Conservation (phyloP, 2,113 vertebrate species). For the Thryonomys swinderianus region DNA sequence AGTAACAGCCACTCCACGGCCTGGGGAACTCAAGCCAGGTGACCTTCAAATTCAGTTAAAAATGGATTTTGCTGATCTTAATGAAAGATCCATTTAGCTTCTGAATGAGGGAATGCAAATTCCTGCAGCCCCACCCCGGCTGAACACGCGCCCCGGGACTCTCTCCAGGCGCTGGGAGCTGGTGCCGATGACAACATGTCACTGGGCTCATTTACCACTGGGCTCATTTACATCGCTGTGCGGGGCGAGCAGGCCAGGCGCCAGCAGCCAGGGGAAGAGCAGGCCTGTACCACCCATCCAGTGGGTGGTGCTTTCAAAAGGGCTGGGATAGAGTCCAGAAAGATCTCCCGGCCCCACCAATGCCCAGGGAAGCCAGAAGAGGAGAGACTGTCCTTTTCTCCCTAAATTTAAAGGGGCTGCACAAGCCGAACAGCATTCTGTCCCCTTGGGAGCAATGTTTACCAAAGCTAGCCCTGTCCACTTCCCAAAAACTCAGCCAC, state of each 20-base stretch:
- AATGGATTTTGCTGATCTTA: conserved; percentile 68
- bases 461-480: accelerated
- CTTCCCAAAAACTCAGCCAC: neutral
- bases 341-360: neutral
- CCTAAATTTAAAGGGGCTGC: neutral
- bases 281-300: neutral
- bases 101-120: neutral
- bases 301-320: neutral
- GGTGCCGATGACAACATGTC: accelerated
- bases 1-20: accelerated
- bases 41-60: conserved; percentile 69
- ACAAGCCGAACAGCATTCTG: no score
- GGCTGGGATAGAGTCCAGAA: neutral
- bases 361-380: neutral
- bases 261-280: neutral
- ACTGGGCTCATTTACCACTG: accelerated
- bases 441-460: neutral
- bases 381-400: neutral
- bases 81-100: conserved; percentile 57
- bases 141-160: neutral
- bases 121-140: neutral
- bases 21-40: neutral
- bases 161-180: accelerated
- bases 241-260: neutral
- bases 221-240: neutral